A percentile compares a stretch with the other conserved stretches of the same genome.
These are phyloP conservation scores for Globodera ellingtonae DNA, from an alignment of 1,140 invertebrate genomes.

Conservation along the genomic window DNA sequence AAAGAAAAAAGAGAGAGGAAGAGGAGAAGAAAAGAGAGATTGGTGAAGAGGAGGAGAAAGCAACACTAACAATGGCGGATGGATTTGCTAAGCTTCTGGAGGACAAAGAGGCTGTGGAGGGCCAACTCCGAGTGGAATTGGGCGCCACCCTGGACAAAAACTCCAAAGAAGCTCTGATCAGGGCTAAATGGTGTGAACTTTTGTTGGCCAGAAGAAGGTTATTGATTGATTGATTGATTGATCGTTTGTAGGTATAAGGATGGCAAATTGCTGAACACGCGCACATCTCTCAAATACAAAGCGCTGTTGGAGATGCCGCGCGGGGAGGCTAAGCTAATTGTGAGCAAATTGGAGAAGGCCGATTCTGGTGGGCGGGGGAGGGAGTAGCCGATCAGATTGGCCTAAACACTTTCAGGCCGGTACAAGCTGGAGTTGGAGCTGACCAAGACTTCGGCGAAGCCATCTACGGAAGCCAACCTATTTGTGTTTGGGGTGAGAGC, in stretches of 20 bases:
- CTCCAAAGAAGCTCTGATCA: slow-evolving; percentile 7
- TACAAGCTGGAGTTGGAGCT: slow-evolving; percentile 27
- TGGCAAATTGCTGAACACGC: slow-evolving; percentile 20
- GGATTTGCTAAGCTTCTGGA: background rate
- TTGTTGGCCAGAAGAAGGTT: background rate
- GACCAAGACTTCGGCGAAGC: slow-evolving; percentile 5
- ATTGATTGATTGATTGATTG: no score
- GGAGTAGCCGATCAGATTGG: background rate
- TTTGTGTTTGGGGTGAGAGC: background rate
- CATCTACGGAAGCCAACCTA: slow-evolving; percentile 14
- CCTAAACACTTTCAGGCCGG: background rate
- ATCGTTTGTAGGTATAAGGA: slow-evolving; percentile 16
- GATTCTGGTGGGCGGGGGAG: background rate
- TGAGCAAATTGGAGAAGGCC: slow-evolving; percentile 24
- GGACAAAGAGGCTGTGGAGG: slow-evolving; percentile 23
- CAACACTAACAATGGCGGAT: background rate
- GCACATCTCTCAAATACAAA: slow-evolving; percentile 23
- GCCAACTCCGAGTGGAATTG: slow-evolving; percentile 23
- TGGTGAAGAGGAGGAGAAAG: background rate
- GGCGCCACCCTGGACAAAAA: slow-evolving; percentile 17
- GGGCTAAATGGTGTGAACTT: slow-evolving; percentile 22
- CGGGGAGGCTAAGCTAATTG: slow-evolving; percentile 23
- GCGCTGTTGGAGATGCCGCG: slow-evolving; percentile 11
- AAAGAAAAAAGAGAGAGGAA: background rate
- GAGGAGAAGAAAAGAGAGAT: background rate